phyloP scores from a whole-genome alignment of 2,797 vertebrate species.

The Eulemur albifrons region DNA sequence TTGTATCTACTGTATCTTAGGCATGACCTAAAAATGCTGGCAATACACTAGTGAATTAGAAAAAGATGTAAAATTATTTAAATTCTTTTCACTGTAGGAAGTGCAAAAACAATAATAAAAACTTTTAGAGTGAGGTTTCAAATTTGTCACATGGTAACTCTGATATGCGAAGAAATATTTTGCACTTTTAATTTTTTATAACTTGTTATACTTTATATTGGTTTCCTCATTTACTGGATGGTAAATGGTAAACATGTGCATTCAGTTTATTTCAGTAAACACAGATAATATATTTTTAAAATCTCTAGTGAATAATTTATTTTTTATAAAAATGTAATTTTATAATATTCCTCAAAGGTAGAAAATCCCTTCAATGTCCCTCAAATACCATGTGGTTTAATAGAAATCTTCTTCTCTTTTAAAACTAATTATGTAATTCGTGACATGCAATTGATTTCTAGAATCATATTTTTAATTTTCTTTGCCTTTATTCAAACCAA shows the following conservation, averaged over 20 bases:
- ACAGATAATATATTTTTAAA: neutral
- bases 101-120: neutral
- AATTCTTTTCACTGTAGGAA: neutral
- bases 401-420: neutral
- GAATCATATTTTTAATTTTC: neutral
- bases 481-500: neutral
- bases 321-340: neutral
- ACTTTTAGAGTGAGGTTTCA: neutral
- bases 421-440: neutral
- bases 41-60: neutral
- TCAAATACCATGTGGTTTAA: neutral
- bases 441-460: neutral
- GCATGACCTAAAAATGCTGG: neutral
- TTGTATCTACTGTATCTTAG: neutral
- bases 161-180: neutral
- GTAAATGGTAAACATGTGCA: neutral
- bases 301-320: neutral
- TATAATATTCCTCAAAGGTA: neutral
- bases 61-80: neutral
- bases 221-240: neutral
- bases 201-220: neutral
- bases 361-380: neutral
- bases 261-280: neutral
- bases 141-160: neutral
- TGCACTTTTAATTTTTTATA: neutral